phyloP scores from a whole-genome alignment of 2,113 vertebrate species.

The Coregonus clupeaformis region DNA sequence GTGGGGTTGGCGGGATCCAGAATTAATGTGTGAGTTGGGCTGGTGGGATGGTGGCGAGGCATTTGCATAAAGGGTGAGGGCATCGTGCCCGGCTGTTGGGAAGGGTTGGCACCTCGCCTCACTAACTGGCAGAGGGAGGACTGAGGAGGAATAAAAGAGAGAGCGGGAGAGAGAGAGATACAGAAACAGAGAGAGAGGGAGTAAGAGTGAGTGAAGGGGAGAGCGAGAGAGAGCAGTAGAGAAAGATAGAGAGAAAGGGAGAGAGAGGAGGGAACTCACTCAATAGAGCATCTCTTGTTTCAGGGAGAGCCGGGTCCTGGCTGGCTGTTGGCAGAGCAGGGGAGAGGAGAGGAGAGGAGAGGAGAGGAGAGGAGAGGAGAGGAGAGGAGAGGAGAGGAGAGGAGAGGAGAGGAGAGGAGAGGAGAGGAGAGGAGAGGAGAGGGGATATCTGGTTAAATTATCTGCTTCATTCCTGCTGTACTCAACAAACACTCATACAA shows the following conservation, averaged over 20 bases:
- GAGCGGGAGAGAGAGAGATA: conserved; percentile 62
- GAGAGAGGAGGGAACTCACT: conserved; percentile 65
- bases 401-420: conserved; percentile 44
- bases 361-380: conserved; percentile 42
- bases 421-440: conserved; percentile 26
- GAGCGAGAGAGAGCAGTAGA: conserved; percentile 12
- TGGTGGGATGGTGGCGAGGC: conserved; percentile 58
- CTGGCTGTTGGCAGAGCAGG: conserved; percentile 48
- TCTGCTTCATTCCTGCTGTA: conserved; percentile 63
- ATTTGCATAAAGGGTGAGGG: conserved; percentile 78
- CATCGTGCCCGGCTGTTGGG: conserved; percentile 72
- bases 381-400: conserved; percentile 45
- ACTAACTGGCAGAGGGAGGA: conserved; percentile 67
- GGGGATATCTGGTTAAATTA: conserved; percentile 67
- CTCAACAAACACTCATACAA: conserved; percentile 51
- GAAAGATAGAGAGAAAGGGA: conserved; percentile 39
- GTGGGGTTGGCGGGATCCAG: conserved; percentile 34
- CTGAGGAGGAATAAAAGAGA: conserved; percentile 75
- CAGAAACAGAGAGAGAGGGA: conserved; percentile 51
- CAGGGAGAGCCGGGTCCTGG: conserved; percentile 44
- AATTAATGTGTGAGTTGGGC: conserved; percentile 59
- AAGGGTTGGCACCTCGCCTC: conserved; percentile 74
- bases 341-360: conserved; percentile 6
- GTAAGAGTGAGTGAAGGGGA: conserved; percentile 18
- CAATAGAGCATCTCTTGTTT: conserved; percentile 70